Conservation (phyloP, 1,140 invertebrate species). For the Meteorus sp. region DNA sequence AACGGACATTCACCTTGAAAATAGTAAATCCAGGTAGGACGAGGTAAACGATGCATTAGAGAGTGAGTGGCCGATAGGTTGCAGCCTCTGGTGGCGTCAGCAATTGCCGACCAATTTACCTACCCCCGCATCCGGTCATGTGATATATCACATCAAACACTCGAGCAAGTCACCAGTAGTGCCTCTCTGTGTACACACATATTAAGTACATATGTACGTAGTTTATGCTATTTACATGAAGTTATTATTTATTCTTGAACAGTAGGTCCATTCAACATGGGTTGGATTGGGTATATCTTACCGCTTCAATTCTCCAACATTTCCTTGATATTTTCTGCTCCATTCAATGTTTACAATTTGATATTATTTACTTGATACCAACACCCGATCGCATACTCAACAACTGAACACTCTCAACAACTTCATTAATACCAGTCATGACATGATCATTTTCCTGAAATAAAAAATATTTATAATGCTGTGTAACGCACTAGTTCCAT, state of each 20-base stretch:
- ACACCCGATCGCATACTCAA: no score
- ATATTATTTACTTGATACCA: no score
- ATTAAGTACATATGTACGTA: slow-evolving; percentile 22
- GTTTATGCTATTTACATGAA: slow-evolving; percentile 38
- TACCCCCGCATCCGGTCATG: slow-evolving; percentile 61
- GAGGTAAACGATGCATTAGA: slow-evolving; percentile 16
- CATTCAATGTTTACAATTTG: no score
- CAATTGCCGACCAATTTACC: slow-evolving; percentile 61
- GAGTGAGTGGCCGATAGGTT: slow-evolving; percentile 54
- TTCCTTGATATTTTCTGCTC: no score
- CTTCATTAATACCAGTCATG: no score
- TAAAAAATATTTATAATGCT: no score
- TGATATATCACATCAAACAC: slow-evolving; percentile 55
- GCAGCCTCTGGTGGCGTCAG: slow-evolving; percentile 52
- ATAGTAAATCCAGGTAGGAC: not conserved
- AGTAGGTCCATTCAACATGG: no score
- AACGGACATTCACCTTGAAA: slow-evolving; percentile 21
- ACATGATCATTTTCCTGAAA: no score
- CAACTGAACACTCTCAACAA: no score
- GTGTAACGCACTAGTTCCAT: no score
- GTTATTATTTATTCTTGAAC: no score
- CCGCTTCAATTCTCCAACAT: slow-evolving; percentile 31
- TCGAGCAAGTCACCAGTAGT: slow-evolving; percentile 35
- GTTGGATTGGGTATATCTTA: no score
- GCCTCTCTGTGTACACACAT: slow-evolving; percentile 20